Base-by-base conservation (phyloP, 2,797 vertebrate genomes). In the Clarias pachynema region DNA sequence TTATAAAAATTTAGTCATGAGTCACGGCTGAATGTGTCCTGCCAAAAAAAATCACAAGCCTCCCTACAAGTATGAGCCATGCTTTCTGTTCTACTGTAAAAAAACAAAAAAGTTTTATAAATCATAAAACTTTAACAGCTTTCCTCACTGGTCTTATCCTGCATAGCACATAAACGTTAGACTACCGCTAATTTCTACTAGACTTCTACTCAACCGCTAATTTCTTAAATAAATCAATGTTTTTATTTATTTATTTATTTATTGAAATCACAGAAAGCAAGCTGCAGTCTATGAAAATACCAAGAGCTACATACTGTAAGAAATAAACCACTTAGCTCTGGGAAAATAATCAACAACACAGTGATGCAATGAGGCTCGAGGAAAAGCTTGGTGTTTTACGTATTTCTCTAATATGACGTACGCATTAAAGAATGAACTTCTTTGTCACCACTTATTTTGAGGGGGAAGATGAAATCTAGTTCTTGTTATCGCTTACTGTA, bases 51-150 rank as follows among this genome's bases (percentile, higher is more conserved):
- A 34, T 60, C 57, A 62, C 75, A 62, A 22, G 24, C 74, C 74
- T 78, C 75, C 56, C 57, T 78, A 37, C 5, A 60, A 78, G 57
- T 37, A 37, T 79, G 31, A 79, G 20, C 60, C 57, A 79, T 0
- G 31, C 20, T 79, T 79, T 79, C 57, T 62, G 22, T 79, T 37
- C 31, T 62, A 79, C 75, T 7, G 57, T 78, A 79, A 60, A 29
- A 37, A 31, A 37, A 31, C 10, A n/a, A 79, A 75, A 53, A 78
- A 0, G 0, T 49, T 73, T 73, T 73, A 26, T 49, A 49, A 57
- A 62, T 62, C 57, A 37, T 79, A 79, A 79, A 62, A n/a, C 31
- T n/a, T 57, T 78, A 59, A 78, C 56, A n/a, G 74, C 56, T 37
- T 60, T 79, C 31, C n/a, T 40, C 31, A 60, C 31, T 15, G 75